phyloP scores from a whole-genome alignment of 2,797 vertebrate genomes.

The Helicolenus hilgendorfi region DNA sequence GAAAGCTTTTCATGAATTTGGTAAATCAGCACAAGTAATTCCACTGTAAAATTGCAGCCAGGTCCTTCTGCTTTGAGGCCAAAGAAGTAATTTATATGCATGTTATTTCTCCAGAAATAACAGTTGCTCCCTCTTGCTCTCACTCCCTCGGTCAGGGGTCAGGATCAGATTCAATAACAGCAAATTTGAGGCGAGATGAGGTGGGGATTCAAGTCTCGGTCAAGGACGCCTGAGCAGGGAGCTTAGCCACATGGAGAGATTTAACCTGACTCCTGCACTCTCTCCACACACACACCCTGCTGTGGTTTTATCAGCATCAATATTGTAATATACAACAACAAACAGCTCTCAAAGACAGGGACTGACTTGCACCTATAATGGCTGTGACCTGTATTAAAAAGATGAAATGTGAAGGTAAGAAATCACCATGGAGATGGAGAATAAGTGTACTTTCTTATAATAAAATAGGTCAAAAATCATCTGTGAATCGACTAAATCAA shows the following conservation, averaged over 20 bases:
- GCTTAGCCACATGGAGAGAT: constrained; percentile 23
- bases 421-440: not conserved
- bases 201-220: constrained; percentile 6
- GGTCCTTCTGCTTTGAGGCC: not conserved
- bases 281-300: not conserved
- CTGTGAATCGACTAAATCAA: not conserved
- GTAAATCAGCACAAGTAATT: not conserved
- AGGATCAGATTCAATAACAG: constrained; percentile 10
- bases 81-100: not conserved
- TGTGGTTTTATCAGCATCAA: constrained; percentile 17
- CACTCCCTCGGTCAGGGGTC: not conserved
- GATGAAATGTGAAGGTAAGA: not conserved
- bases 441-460: not conserved
- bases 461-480: not conserved
- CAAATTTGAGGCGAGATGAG: not conserved
- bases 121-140: not conserved
- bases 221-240: constrained; percentile 6
- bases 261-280: constrained; percentile 15
- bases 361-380: not conserved
- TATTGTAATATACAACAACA: not conserved
- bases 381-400: not conserved
- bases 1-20: not conserved
- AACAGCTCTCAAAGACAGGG: not conserved
- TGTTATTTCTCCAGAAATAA: constrained; percentile 2
- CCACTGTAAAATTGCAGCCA: not conserved